A percentile compares a stretch with the other conserved stretches of the same genome.
Evolutionary conservation across 2,888 invertebrate genomes (phyloP).

Genomic region (Leucoptera coffeella): DNA sequence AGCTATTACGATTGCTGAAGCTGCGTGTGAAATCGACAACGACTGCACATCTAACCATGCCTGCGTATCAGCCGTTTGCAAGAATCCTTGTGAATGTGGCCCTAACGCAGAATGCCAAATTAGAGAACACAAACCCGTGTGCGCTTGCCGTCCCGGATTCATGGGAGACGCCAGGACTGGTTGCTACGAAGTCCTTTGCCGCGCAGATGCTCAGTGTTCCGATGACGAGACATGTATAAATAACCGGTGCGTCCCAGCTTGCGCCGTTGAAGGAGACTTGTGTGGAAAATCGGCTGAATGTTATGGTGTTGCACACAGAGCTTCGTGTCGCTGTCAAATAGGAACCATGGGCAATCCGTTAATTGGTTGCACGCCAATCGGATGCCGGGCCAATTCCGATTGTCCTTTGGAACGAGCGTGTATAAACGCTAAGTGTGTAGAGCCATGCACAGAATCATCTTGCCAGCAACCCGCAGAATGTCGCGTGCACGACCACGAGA

Average conservation of each 20-base stretch:
- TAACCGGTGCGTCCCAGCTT: slow-evolving; percentile 75
- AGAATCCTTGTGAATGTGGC: slow-evolving; percentile 81
- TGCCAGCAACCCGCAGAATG: slow-evolving; percentile 73
- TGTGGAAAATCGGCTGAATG: slow-evolving; percentile 79
- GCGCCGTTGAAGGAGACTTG: slow-evolving; percentile 60
- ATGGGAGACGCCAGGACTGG: slow-evolving; percentile 81
- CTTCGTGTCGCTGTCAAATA: slow-evolving; percentile 77
- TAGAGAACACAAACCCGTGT: slow-evolving; percentile 79
- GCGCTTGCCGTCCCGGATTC: slow-evolving; percentile 76
- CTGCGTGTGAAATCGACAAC: slow-evolving; percentile 67
- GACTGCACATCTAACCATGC: slow-evolving; percentile 75
- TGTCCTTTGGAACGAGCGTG: slow-evolving; percentile 79
- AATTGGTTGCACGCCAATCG: slow-evolving; percentile 70
- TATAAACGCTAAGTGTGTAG: slow-evolving; percentile 71
- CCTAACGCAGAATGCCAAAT: slow-evolving; percentile 79
- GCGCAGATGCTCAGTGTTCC: slow-evolving; percentile 70
- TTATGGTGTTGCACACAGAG: slow-evolving; percentile 71
- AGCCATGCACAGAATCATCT: slow-evolving; percentile 64
- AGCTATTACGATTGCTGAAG: slow-evolving; percentile 55
- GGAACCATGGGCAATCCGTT: slow-evolving; percentile 79
- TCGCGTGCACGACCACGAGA: slow-evolving; percentile 66
- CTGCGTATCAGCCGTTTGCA: slow-evolving; percentile 74
- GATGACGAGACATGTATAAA: slow-evolving; percentile 80
- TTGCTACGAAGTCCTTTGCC: slow-evolving; percentile 70
- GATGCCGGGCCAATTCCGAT: slow-evolving; percentile 72